Conservation (phyloP, 2,797 vertebrate species). For the Podargus strigoides region DNA sequence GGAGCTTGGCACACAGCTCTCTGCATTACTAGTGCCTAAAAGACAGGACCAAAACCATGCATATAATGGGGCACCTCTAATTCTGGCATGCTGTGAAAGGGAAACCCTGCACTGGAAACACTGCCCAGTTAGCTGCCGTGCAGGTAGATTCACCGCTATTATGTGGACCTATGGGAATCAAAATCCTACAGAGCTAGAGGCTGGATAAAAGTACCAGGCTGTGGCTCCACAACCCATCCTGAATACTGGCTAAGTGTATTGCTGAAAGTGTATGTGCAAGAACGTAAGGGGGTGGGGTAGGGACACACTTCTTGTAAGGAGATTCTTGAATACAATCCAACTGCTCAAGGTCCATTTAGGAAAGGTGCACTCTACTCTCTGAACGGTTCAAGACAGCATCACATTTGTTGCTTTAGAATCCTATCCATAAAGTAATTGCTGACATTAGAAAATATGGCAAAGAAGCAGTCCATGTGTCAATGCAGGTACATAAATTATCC, state of each 20-base stretch:
- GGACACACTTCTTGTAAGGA: not conserved
- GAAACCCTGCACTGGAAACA: not conserved
- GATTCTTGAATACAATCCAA: not conserved
- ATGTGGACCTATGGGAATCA: not conserved
- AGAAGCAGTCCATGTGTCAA: not conserved
- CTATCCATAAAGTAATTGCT: not conserved
- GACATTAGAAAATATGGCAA: not conserved
- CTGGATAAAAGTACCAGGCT: not conserved
- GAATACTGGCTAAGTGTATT: not conserved
- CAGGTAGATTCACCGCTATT: not conserved
- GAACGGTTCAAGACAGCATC: not conserved
- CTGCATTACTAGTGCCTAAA: not conserved
- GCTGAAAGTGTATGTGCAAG: not conserved
- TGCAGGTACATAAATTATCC: not conserved
- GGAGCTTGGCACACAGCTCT: not conserved
- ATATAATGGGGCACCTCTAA: not conserved
- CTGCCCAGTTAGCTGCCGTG: rapidly evolving
- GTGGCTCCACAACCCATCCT: not conserved
- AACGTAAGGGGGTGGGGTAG: not conserved
- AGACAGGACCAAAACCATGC: not conserved
- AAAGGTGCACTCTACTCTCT: not conserved
- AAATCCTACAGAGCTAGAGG: not conserved
- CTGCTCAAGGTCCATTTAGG: not conserved
- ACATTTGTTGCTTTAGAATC: not conserved
- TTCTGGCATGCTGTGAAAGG: not conserved